Conservation (phyloP, 1,140 invertebrate genomes). For the Lepidotrigona ventralis region DNA sequence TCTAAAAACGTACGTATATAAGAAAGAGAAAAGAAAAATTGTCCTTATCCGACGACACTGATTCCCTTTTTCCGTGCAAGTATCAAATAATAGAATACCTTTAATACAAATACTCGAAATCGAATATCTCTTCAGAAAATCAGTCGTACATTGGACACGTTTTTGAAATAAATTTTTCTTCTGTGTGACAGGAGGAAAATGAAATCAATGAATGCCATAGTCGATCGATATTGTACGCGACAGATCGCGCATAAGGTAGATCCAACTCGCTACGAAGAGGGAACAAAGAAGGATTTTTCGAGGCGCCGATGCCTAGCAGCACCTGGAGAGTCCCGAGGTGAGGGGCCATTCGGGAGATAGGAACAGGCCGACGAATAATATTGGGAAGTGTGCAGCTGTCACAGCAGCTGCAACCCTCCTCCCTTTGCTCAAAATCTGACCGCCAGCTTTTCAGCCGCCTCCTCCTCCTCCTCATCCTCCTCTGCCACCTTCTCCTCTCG, state of each 20-base stretch:
- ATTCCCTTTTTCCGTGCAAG: not conserved
- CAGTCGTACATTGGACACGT: not conserved
- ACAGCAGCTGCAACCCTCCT: conserved; percentile 73
- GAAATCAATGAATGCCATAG: not conserved
- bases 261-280: not conserved
- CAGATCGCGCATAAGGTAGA: conserved; percentile 3
- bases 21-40: not conserved
- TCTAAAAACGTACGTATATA: not conserved
- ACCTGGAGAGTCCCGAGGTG: conserved; percentile 69
- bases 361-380: conserved; percentile 67
- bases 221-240: conserved; percentile 20
- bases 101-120: not conserved
- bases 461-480: conserved; percentile 35
- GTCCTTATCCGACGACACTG: not conserved
- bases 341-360: conserved; percentile 67
- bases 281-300: conserved; percentile 68
- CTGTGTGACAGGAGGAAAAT: not conserved
- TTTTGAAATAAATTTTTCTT: not conserved
- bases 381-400: conserved; percentile 74
- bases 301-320: conserved; percentile 58
- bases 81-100: not conserved
- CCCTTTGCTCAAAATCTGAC: conserved; percentile 46
- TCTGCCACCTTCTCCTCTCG: conserved; percentile 38
- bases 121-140: not conserved
- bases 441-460: conserved; percentile 38